These are phyloP conservation scores for Lycodopsis pacificus DNA, from an alignment of 2,797 vertebrate genomes.

Conservation along the genomic window DNA sequence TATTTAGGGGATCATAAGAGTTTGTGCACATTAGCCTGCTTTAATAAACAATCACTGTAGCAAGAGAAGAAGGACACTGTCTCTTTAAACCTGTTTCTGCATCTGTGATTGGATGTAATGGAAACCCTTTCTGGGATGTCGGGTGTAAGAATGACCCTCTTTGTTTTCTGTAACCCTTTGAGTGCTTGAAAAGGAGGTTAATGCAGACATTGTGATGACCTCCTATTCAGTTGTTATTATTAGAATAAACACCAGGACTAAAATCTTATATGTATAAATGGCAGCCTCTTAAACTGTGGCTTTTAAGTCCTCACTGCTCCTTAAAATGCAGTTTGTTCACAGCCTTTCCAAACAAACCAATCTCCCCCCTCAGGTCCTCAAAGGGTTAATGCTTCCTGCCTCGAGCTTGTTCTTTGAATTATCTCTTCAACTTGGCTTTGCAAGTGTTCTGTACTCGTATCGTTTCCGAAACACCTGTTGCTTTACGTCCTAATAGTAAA, in stretches of 20 bases:
- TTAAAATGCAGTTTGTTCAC: constrained; percentile 20
- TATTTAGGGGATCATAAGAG: constrained; percentile 38
- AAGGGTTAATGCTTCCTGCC: constrained; percentile 87
- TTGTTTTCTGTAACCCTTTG: constrained; percentile 90
- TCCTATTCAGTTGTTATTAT: constrained; percentile 6
- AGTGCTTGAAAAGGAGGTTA: constrained; percentile 77
- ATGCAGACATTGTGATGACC: constrained; percentile 34
- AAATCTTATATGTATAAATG: constrained; percentile 17
- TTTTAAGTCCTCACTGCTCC: constrained; percentile 26
- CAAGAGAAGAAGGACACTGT: constrained; percentile 88
- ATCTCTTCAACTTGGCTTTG: constrained; percentile 82
- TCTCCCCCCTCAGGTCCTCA: constrained; percentile 78
- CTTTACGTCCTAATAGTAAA: constrained; percentile 84
- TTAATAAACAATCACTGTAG: constrained; percentile 71
- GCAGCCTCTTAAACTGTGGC: constrained; percentile 30
- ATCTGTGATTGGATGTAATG: constrained; percentile 76
- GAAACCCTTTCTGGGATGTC: constrained; percentile 78
- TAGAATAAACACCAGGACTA: constrained; percentile 8
- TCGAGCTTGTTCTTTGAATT: constrained; percentile 82
- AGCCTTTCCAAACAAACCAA: constrained; percentile 19
- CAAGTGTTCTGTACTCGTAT: constrained; percentile 88
- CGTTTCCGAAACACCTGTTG: constrained; percentile 75
- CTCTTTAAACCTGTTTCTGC: constrained; percentile 88
- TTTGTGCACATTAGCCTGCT: constrained; percentile 64
- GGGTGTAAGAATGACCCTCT: constrained; percentile 81